Percentiles rank a stretch among this genome's conserved stretches.
phyloP scores from a whole-genome alignment of 2,888 invertebrate species.

The Chydorus sphaericus region DNA sequence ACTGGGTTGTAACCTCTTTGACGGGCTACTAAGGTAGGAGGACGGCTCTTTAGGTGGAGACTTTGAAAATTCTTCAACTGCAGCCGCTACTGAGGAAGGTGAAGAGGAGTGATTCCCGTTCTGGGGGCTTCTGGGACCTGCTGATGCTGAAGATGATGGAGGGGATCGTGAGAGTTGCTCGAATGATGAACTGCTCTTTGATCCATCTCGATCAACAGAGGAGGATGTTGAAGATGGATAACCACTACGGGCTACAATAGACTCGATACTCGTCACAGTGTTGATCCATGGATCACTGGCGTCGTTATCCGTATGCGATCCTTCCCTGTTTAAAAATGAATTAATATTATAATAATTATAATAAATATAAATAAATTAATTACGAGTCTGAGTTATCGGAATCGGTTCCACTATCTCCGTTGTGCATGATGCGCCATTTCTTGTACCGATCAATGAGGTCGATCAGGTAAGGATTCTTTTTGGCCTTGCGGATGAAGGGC shows the following conservation, averaged over 20 bases:
- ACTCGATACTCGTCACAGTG: conserved; percentile 61
- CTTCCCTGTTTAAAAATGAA: conserved; percentile 44
- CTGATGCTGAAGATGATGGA: neutral
- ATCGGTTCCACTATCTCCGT: conserved; percentile 85
- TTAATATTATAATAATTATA: conserved; percentile 1
- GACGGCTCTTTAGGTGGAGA: conserved; percentile 4
- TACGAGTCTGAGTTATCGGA: conserved; percentile 88
- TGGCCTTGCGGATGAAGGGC: conserved; percentile 92
- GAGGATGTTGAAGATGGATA: no score
- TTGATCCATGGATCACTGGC: conserved; percentile 86
- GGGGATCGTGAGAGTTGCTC: neutral
- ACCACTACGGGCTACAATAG: conserved; percentile 7
- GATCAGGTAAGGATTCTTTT: conserved; percentile 94
- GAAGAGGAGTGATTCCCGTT: no score
- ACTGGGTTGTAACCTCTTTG: neutral
- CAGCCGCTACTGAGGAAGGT: neutral
- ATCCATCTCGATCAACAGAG: no score
- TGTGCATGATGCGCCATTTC: conserved; percentile 86
- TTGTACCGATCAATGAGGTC: conserved; percentile 97
- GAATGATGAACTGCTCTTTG: no score
- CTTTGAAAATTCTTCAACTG: neutral
- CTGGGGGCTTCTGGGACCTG: neutral
- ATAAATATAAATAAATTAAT: conserved; percentile 38
- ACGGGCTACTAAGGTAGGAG: no score
- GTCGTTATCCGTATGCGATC: conserved; percentile 70